Evolutionary conservation across 2,113 vertebrate species (phyloP).

Genomic region (Neolamprologus kungweensis): DNA sequence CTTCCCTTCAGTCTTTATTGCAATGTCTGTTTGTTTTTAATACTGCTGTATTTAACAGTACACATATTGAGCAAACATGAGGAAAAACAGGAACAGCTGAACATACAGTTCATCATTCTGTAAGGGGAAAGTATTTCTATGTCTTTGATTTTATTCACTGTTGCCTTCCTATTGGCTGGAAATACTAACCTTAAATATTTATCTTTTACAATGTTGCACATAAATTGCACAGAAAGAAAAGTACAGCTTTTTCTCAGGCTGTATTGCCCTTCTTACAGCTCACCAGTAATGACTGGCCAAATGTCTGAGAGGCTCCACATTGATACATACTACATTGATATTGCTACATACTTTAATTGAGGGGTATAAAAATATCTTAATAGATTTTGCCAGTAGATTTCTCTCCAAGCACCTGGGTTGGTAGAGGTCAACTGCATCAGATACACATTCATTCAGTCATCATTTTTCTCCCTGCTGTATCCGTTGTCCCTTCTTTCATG

Average conservation of each 20-base stretch:
- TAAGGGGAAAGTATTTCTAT: background rate
- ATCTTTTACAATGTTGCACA: background rate
- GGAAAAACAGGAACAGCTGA: background rate
- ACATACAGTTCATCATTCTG: background rate
- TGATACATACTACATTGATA: background rate
- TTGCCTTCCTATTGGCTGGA: background rate
- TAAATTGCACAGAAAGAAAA: background rate
- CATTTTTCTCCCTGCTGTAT: background rate
- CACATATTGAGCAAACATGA: background rate
- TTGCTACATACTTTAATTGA: background rate
- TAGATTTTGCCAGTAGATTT: background rate
- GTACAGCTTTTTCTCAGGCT: background rate
- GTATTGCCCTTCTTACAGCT: background rate
- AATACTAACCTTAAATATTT: background rate
- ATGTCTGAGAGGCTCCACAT: background rate
- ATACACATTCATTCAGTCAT: background rate
- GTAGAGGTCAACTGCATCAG: background rate
- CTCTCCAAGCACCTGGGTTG: background rate
- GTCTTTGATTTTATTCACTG: background rate
- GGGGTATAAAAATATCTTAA: background rate
- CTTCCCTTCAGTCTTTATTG: background rate
- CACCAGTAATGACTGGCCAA: background rate
- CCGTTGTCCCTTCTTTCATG: background rate
- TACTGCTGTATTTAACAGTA: background rate
- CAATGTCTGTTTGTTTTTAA: background rate